Percentiles rank a stretch among this genome's conserved stretches.
Conservation (phyloP, 2,113 vertebrate genomes). For the Lagenorhynchus albirostris region DNA sequence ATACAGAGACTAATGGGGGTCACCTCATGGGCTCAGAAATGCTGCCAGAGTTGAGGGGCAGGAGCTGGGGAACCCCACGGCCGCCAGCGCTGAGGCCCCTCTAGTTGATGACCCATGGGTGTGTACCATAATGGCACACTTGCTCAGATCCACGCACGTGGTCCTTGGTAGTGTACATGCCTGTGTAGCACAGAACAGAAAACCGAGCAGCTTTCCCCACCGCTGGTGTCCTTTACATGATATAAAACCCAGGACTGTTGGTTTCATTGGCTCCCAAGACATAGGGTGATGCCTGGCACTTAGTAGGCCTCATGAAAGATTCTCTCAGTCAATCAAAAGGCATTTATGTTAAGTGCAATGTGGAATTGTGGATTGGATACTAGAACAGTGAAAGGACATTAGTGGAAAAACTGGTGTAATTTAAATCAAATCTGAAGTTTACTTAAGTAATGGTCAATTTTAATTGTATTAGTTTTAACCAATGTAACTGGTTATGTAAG, state of each 20-base stretch:
- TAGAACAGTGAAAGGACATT: not conserved
- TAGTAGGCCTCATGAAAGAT: not conserved
- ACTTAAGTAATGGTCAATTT: not conserved
- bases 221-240: rapidly evolving
- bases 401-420: not conserved
- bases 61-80: not conserved
- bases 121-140: not conserved
- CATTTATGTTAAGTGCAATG: not conserved
- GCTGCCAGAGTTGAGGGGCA: not conserved
- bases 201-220: not conserved
- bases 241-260: not conserved
- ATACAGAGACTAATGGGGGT: not conserved
- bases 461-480: not conserved
- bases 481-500: not conserved
- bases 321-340: not conserved
- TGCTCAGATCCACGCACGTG: not conserved
- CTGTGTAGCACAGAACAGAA: not conserved
- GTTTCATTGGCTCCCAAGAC: not conserved
- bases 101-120: not conserved
- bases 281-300: not conserved
- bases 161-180: not conserved
- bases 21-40: not conserved
- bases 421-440: not conserved
- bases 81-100: rapidly evolving
- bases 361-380: not conserved